Percentiles rank a stretch among this genome's conserved stretches.
These are phyloP conservation scores for Ips nitidus DNA, from an alignment of 1,140 invertebrate species.

Conservation along the genomic window DNA sequence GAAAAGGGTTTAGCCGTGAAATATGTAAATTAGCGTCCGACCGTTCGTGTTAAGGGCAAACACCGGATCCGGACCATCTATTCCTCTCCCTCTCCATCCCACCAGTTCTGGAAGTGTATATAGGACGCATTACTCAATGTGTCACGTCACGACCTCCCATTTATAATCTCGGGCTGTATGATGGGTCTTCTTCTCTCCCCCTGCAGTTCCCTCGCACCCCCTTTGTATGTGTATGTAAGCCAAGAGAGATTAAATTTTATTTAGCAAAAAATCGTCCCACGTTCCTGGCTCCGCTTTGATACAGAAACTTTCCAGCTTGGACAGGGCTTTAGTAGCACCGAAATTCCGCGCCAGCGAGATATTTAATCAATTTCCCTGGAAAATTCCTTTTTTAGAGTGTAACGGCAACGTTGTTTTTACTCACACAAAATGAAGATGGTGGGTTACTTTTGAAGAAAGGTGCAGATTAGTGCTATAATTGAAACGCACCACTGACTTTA, in stretches of 20 bases:
- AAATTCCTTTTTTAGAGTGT: too few relatives aligned
- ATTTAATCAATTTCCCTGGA: too few relatives aligned
- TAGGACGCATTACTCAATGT: slow-evolving; percentile 17
- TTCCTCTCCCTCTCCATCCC: background rate
- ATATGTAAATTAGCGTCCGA: background rate
- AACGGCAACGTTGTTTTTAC: too few relatives aligned
- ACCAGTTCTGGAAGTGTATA: background rate
- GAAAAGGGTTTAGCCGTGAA: background rate
- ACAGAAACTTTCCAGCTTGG: too few relatives aligned
- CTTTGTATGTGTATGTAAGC: background rate
- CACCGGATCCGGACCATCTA: background rate
- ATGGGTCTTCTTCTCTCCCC: background rate
- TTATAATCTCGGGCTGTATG: slow-evolving; percentile 5
- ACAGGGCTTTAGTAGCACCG: too few relatives aligned
- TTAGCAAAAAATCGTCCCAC: background rate
- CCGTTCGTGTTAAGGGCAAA: background rate
- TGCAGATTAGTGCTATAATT: too few relatives aligned
- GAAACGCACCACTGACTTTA: too few relatives aligned
- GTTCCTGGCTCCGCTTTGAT: too few relatives aligned
- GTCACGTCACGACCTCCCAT: slow-evolving; percentile 9
- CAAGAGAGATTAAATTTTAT: slow-evolving; percentile 3
- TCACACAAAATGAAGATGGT: too few relatives aligned
- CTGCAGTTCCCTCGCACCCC: background rate
- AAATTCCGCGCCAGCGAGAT: too few relatives aligned
- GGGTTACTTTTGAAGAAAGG: too few relatives aligned